phyloP scores from a whole-genome alignment of 2,797 vertebrate genomes.

The Antennarius maculatus region DNA sequence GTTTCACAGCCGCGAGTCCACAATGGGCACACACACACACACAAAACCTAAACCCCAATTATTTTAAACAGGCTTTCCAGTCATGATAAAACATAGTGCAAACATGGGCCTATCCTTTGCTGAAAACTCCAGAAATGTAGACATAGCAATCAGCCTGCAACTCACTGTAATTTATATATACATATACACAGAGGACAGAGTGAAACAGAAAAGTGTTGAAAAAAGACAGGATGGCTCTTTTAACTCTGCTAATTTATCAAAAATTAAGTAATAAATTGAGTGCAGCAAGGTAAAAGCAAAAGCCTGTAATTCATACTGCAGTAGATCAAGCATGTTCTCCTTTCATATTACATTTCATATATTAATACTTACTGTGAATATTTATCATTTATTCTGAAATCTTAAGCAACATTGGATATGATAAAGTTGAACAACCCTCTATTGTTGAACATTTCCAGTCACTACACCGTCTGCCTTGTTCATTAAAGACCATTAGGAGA shows the following conservation, averaged over 20 bases:
- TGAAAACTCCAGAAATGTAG: not conserved
- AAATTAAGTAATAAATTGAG: not conserved
- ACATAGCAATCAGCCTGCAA: not conserved
- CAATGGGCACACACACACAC: not conserved
- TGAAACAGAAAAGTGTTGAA: slow-evolving; percentile 5
- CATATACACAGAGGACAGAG: slow-evolving; percentile 16
- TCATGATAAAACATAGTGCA: not conserved
- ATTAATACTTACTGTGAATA: slow-evolving; percentile 12
- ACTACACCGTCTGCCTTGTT: slow-evolving; percentile 14
- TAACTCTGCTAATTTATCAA: too few species aligned
- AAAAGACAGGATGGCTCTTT: too few species aligned
- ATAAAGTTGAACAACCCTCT: slow-evolving; percentile 14
- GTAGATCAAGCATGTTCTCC: slow-evolving; percentile 5
- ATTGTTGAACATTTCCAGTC: slow-evolving; percentile 8
- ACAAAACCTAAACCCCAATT: slow-evolving; percentile 16
- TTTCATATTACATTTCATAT: slow-evolving; percentile 16
- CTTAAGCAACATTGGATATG: slow-evolving; percentile 1
- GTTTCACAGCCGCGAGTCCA: slow-evolving; percentile 20
- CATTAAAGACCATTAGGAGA: slow-evolving; percentile 5
- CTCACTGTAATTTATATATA: not conserved
- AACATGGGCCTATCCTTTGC: not conserved
- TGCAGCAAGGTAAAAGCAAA: slow-evolving; percentile 31
- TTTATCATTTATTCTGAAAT: slow-evolving; percentile 21
- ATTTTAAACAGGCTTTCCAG: slow-evolving; percentile 16
- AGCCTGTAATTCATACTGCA: not conserved